phyloP scores from a whole-genome alignment of 1,140 invertebrate genomes.

The Apocrypta bakeri region DNA sequence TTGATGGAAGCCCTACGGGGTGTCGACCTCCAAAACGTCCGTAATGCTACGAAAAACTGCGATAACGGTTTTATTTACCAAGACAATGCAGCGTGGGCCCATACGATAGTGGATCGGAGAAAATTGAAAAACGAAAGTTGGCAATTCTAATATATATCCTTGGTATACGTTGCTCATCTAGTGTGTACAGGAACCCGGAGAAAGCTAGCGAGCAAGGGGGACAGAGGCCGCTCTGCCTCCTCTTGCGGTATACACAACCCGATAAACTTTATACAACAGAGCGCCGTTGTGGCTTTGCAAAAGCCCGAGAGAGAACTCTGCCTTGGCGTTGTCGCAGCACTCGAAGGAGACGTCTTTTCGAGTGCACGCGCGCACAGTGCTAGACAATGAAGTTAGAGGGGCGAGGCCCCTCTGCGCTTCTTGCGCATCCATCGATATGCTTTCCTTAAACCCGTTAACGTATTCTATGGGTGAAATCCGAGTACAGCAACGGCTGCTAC shows the following conservation, averaged over 20 bases:
- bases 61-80: too few species aligned
- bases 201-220: not conserved
- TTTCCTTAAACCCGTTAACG: not conserved
- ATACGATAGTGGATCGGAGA: too few species aligned
- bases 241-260: slow-evolving; percentile 23
- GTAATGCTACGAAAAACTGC: too few species aligned
- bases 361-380: not conserved
- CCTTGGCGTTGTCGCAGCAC: not conserved
- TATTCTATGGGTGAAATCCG: not conserved
- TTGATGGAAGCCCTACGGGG: not conserved
- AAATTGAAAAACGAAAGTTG: not conserved
- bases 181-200: not conserved
- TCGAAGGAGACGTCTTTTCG: slow-evolving; percentile 21
- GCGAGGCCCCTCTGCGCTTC: not conserved
- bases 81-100: too few species aligned
- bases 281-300: slow-evolving; percentile 39
- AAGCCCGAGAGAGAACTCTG: not conserved
- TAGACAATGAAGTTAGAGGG: slow-evolving; percentile 34
- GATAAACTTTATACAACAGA: slow-evolving; percentile 45
- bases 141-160: not conserved
- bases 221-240: too few species aligned
- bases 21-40: too few species aligned
- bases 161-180: not conserved
- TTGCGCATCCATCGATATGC: slow-evolving; percentile 4
- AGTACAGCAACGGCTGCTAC: not conserved